These are phyloP conservation scores for Pelecanus crispus DNA, from an alignment of 2,113 vertebrate genomes.

Conservation along the genomic window DNA sequence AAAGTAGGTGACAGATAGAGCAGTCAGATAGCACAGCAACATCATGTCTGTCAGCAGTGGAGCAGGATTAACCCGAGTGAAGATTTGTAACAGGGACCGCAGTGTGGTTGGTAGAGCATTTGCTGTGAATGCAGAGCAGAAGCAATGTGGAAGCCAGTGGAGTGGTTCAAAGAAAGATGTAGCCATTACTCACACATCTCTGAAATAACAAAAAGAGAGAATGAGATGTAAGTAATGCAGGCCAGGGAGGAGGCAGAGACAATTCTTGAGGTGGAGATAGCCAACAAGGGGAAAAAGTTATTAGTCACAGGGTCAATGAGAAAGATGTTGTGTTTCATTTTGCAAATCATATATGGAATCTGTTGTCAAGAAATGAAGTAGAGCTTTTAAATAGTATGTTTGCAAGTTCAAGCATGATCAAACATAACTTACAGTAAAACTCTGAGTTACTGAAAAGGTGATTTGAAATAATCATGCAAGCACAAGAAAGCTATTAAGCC, in stretches of 20 bases:
- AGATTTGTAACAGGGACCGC: background rate
- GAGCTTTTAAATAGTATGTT: background rate
- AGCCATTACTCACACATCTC: background rate
- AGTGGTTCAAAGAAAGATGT: background rate
- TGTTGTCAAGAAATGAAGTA: background rate
- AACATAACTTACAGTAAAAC: background rate
- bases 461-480: constrained; percentile 18
- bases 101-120: accelerated
- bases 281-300: accelerated
- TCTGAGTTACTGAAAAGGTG: background rate
- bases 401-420: background rate
- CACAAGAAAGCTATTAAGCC: background rate
- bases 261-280: background rate
- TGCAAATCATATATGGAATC: background rate
- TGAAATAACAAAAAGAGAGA: background rate
- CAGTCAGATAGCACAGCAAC: background rate
- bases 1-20: background rate
- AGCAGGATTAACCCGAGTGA: background rate
- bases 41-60: background rate
- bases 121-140: background rate
- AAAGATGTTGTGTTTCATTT: background rate
- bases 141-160: background rate
- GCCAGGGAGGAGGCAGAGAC: background rate
- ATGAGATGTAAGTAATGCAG: background rate
- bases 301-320: background rate